These are phyloP conservation scores for Sebastes jordani DNA, from an alignment of 2,797 vertebrate genomes.

Conservation along the genomic window DNA sequence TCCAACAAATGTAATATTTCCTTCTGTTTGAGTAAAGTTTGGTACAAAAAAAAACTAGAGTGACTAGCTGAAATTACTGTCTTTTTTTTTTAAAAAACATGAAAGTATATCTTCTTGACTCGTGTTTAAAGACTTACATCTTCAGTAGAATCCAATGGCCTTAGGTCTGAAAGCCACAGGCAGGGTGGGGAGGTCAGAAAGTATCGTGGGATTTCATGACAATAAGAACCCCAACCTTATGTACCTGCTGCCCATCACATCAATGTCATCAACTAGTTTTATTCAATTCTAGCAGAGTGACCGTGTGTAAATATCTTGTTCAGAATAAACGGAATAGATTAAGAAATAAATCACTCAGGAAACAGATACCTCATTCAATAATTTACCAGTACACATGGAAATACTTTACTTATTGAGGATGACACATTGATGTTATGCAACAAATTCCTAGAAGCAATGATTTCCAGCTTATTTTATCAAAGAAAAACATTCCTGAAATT, in stretches of 20 bases:
- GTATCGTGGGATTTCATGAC: background rate
- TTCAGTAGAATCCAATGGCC: background rate
- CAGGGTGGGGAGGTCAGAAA: background rate
- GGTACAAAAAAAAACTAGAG: too few species aligned
- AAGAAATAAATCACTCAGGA: background rate
- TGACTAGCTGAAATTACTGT: too few species aligned
- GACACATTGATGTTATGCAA: background rate
- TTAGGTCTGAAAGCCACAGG: background rate
- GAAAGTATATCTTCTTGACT: background rate
- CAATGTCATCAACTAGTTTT: background rate
- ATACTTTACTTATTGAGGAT: background rate
- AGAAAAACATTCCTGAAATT: background rate
- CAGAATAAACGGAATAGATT: background rate
- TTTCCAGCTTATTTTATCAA: background rate
- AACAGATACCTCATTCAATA: background rate
- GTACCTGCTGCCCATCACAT: background rate
- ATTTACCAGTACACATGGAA: background rate
- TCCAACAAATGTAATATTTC: background rate
- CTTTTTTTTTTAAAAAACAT: background rate
- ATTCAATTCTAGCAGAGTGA: background rate
- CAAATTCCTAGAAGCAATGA: background rate
- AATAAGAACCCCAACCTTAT: background rate
- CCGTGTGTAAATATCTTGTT: background rate
- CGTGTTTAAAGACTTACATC: background rate
- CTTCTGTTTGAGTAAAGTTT: background rate